Evolutionary conservation across 2,797 vertebrate species (phyloP).

Genomic region (Echiichthys vipera): DNA sequence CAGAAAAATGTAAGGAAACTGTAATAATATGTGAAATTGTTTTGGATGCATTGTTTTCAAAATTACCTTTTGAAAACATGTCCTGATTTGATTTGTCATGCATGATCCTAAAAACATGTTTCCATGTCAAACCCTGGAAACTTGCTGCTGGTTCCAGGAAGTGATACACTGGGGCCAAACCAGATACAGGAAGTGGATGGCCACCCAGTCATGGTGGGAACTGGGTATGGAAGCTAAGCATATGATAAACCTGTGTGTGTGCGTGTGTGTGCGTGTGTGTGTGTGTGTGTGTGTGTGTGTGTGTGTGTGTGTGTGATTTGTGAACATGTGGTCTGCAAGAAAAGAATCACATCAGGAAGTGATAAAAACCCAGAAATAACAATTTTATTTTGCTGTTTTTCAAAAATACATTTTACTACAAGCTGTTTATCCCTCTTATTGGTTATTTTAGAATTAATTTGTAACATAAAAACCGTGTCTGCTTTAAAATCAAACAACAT

Average conservation of each 20-base stretch:
- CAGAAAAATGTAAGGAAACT: too few relatives aligned
- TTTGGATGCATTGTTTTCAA: too few relatives aligned
- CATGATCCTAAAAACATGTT: too few relatives aligned
- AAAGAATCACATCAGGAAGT: conserved; percentile 44
- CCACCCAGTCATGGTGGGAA: conserved; percentile 76
- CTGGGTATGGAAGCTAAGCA: conserved; percentile 73
- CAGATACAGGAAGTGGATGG: conserved; percentile 72
- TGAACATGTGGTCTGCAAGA: conserved; percentile 23
- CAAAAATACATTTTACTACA: conserved; percentile 36
- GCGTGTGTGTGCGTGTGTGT: conserved; percentile 4
- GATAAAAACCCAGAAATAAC: conserved; percentile 43
- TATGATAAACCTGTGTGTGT: conserved; percentile 53
- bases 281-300: conserved; percentile 25
- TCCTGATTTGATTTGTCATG: too few relatives aligned
- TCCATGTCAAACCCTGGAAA: conserved; percentile 44
- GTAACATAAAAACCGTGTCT: conserved; percentile 30
- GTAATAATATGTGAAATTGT: too few relatives aligned
- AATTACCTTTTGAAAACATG: too few relatives aligned
- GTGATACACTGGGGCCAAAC: conserved; percentile 44
- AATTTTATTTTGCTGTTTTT: conserved; percentile 49
- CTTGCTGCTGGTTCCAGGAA: conserved; percentile 55
- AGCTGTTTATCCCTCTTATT: conserved; percentile 19
- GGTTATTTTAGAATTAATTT: conserved; percentile 41
- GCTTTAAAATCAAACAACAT: conserved; percentile 30
- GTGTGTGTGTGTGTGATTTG: conserved; percentile 8